Conservation (phyloP, 2,888 invertebrate genomes). For the Tenthredo amoena region DNA sequence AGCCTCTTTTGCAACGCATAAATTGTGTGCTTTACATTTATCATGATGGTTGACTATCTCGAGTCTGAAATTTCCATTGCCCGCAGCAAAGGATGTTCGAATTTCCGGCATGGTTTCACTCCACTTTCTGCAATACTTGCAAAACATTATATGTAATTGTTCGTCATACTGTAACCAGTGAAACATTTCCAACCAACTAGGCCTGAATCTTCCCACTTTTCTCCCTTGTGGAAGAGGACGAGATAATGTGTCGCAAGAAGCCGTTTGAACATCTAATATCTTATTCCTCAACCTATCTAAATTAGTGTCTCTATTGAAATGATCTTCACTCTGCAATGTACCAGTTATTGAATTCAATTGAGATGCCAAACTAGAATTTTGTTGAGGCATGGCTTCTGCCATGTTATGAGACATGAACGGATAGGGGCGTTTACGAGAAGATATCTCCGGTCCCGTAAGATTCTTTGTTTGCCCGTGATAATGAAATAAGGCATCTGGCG, state of each 20-base stretch:
- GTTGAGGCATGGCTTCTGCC: slow-evolving; percentile 55
- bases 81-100: slow-evolving; percentile 89
- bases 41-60: slow-evolving; percentile 90
- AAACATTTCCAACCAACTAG: slow-evolving; percentile 85
- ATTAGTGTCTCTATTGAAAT: background rate
- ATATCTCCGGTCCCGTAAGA: background rate
- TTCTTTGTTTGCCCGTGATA: slow-evolving; percentile 54
- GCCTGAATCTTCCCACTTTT: slow-evolving; percentile 85
- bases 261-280: slow-evolving; percentile 73
- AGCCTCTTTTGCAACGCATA: slow-evolving; percentile 81
- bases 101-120: slow-evolving; percentile 85
- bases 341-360: slow-evolving; percentile 55
- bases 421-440: background rate
- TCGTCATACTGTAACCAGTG: slow-evolving; percentile 88
- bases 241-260: slow-evolving; percentile 60
- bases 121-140: slow-evolving; percentile 88
- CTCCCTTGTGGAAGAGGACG: slow-evolving; percentile 68
- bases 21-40: slow-evolving; percentile 87
- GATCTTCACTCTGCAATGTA: slow-evolving; percentile 36
- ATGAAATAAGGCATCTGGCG: slow-evolving; percentile 59
- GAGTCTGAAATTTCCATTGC: slow-evolving; percentile 87
- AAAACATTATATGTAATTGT: slow-evolving; percentile 85
- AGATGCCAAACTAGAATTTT: slow-evolving; percentile 52
- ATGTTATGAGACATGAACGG: slow-evolving; percentile 30
- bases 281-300: slow-evolving; percentile 64